A percentile compares a stretch with the other conserved stretches of the same genome.
These are phyloP conservation scores for Telenomus remus DNA, from an alignment of 1,140 invertebrate genomes.

Conservation along the genomic window DNA sequence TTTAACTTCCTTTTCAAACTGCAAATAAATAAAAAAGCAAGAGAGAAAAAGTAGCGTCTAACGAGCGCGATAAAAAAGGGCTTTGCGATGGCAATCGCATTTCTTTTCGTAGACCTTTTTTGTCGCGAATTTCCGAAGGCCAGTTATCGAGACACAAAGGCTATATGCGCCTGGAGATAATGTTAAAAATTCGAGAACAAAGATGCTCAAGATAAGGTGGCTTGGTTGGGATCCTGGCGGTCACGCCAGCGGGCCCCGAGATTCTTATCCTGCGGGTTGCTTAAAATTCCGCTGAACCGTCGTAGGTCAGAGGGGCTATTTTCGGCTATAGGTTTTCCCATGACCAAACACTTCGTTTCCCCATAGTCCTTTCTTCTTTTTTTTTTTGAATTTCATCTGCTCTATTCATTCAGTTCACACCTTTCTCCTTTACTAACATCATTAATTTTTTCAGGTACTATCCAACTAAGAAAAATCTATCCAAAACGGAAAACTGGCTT, in stretches of 20 bases:
- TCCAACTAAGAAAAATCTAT: too few relatives aligned
- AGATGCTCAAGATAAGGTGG: conserved; percentile 45
- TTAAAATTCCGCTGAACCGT: conserved; percentile 46
- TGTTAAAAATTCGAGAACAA: conserved; percentile 50
- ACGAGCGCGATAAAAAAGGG: conserved; percentile 19
- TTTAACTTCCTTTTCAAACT: conserved; percentile 5
- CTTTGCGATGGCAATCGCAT: conserved; percentile 32
- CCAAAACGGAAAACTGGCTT: too few relatives aligned
- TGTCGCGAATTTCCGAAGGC: conserved; percentile 37
- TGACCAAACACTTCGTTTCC: neutral
- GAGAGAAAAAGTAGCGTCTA: too few relatives aligned
- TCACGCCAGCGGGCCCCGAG: conserved; percentile 34
- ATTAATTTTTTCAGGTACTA: too few relatives aligned
- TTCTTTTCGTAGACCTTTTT: conserved; percentile 15
- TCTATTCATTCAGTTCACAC: neutral
- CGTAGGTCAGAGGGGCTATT: conserved; percentile 39
- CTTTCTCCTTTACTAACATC: neutral
- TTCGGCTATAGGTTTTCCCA: conserved; percentile 18
- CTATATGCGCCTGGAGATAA: conserved; percentile 38
- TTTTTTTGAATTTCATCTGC: neutral
- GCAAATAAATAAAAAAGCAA: neutral
- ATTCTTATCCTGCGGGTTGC: conserved; percentile 42
- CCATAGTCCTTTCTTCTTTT: neutral
- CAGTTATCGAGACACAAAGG: conserved; percentile 50
- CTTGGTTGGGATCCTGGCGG: conserved; percentile 9